These are phyloP conservation scores for Nerophis lumbriciformis DNA, from an alignment of 2,113 vertebrate genomes.

Conservation along the genomic window DNA sequence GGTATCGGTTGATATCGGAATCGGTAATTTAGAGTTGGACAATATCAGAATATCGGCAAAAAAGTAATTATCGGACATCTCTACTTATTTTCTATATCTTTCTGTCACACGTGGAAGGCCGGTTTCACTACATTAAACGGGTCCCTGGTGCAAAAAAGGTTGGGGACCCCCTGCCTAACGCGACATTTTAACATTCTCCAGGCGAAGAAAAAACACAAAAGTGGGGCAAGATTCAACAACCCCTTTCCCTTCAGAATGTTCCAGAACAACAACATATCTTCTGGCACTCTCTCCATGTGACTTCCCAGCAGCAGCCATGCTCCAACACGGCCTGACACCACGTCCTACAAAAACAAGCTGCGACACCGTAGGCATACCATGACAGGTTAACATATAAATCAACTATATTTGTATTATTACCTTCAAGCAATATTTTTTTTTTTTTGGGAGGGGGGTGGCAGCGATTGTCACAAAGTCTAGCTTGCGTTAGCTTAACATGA, in stretches of 20 bases:
- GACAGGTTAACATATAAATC: not conserved
- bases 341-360: conserved; percentile 31
- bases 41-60: too few relatives aligned
- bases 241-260: not conserved
- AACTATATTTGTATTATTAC: not conserved
- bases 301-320: conserved; percentile 31
- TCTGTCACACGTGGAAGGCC: too few relatives aligned
- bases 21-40: too few relatives aligned
- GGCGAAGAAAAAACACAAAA: not conserved
- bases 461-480: not conserved
- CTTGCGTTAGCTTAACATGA: conserved; percentile 17
- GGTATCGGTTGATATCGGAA: too few relatives aligned
- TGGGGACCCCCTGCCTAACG: too few relatives aligned
- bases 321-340: conserved; percentile 27
- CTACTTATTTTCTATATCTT: too few relatives aligned
- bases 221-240: not conserved
- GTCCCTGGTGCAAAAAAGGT: too few relatives aligned
- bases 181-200: too few relatives aligned
- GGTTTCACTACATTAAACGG: too few relatives aligned
- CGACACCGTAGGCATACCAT: conserved; percentile 5
- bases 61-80: too few relatives aligned
- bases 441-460: not conserved
- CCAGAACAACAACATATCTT: conserved; percentile 32
- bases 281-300: conserved; percentile 48
- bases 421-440: not conserved